Evolutionary conservation across 2,113 vertebrate species (phyloP), one percentile per base, ranked within the genome.

Genomic region (Chionomys nivalis): DNA sequence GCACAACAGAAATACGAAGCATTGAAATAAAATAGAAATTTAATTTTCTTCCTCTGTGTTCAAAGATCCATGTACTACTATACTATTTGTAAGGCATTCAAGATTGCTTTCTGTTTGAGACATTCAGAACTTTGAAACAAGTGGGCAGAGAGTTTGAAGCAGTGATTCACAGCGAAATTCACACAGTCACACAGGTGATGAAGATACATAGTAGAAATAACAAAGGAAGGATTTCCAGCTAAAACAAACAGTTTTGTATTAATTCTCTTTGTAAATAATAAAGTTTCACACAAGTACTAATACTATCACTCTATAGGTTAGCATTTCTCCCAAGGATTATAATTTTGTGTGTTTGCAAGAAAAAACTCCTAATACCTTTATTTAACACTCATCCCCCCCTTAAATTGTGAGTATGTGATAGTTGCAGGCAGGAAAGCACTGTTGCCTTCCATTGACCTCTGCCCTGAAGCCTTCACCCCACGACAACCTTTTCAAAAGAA

Each of bases 1-100:
- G 55, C 39, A 96, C 96, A 98, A 94, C 21, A 91, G 77, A 91
- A 77, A 73, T 78, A 78, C 1, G 24, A 92, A 89, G 11, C 89
- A 88, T 89, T 65, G 63, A 92, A 88, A 82, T 52, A 97, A 91
- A 24, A 89, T 82, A 7, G 89, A 95, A 94, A 72, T 61, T 70
- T 94, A 87, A 61, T n/a, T 96, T 81, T 82, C 26, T 92, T 49
- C 9, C 7, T 58, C 28, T 83, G 58, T 78, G 36, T 19, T 65
- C 28, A 75, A 47, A 72, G 47, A 44, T 86, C 23, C 7, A 77
- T 76, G 58, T 66, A 95, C 87, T 66, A 77, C 2, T 36, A 77
- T 44, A 96, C 28, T 89, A 12, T 49, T 83, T 73, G 8, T 66
- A 82, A 66, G 95, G 42, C 12, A 65, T 58, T 89, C 83, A 95